Evolutionary conservation across 2,888 invertebrate species (phyloP).

Genomic region (Drosophila pseudotalamancana): DNA sequence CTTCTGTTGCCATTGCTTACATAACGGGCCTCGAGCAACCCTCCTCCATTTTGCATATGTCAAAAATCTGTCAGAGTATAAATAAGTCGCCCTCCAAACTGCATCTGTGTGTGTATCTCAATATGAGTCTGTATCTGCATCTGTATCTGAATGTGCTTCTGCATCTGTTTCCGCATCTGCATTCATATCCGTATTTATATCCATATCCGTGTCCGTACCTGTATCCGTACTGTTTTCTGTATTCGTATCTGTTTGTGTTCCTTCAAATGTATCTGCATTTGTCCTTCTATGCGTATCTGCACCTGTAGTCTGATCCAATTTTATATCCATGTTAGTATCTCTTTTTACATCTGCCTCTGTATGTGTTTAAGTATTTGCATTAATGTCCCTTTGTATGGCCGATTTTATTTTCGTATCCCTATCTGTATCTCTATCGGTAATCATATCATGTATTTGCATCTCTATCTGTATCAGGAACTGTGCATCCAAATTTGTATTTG

Average conservation of each 20-base stretch:
- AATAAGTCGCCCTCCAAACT: conserved; percentile 46
- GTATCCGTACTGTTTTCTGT: neutral
- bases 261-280: too few species aligned
- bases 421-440: too few species aligned
- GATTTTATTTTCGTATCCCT: too few species aligned
- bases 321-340: too few species aligned
- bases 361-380: neutral
- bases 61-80: conserved; percentile 55
- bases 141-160: too few species aligned
- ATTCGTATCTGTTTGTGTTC: neutral
- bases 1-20: conserved; percentile 55
- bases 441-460: too few species aligned
- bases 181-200: neutral
- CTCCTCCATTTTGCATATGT: conserved; percentile 41
- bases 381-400: conserved; percentile 5
- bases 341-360: neutral
- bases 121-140: neutral
- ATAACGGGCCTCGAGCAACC: conserved; percentile 47
- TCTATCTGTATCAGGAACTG: too few species aligned
- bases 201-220: neutral
- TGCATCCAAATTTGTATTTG: too few species aligned
- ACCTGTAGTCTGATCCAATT: neutral
- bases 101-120: conserved; percentile 1
- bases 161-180: too few species aligned
- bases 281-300: conserved; percentile 2